A percentile compares a stretch with the other conserved stretches of the same genome.
phyloP scores from a whole-genome alignment of 2,888 invertebrate species.

The Tholera decimalis region DNA sequence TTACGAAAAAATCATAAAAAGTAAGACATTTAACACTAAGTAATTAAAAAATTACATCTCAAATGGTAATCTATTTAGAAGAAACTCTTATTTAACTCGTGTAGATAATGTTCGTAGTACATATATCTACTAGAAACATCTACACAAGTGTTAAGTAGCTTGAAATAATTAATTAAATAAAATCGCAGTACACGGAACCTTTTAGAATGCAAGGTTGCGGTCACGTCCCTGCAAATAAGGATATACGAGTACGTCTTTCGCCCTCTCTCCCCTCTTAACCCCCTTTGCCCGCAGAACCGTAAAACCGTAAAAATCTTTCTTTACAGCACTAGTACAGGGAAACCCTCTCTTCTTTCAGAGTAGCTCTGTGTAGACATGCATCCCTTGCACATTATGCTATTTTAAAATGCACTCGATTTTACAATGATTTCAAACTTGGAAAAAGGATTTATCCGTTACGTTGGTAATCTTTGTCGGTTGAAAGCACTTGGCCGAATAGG shows the following conservation, averaged over 20 bases:
- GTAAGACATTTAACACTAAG: conserved; percentile 4
- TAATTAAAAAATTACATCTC: conserved; percentile 28
- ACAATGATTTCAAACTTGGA: conserved; percentile 67
- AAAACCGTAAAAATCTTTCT: conserved; percentile 87
- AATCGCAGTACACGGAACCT: conserved; percentile 69
- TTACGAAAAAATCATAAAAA: conserved; percentile 11
- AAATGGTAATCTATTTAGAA: neutral
- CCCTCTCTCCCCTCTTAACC: conserved; percentile 28
- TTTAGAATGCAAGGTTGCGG: conserved; percentile 82
- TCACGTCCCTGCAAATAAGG: conserved; percentile 86
- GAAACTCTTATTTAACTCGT: conserved; percentile 25
- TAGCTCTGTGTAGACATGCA: conserved; percentile 75
- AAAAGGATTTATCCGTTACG: conserved; percentile 48
- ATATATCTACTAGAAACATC: conserved; percentile 23
- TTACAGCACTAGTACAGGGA: conserved; percentile 85
- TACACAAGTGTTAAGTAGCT: conserved; percentile 40
- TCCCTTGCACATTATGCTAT: conserved; percentile 64
- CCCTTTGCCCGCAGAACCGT: conserved; percentile 55
- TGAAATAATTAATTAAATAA: conserved; percentile 59
- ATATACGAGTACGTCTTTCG: conserved; percentile 78
- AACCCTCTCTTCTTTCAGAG: conserved; percentile 82
- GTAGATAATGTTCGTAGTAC: too few species aligned
- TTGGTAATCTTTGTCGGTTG: conserved; percentile 30
- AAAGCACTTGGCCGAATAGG: conserved; percentile 26
- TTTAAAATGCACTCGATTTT: conserved; percentile 77